Conservation (phyloP, 2,888 invertebrate genomes). For the Leucoptera coffeella region DNA sequence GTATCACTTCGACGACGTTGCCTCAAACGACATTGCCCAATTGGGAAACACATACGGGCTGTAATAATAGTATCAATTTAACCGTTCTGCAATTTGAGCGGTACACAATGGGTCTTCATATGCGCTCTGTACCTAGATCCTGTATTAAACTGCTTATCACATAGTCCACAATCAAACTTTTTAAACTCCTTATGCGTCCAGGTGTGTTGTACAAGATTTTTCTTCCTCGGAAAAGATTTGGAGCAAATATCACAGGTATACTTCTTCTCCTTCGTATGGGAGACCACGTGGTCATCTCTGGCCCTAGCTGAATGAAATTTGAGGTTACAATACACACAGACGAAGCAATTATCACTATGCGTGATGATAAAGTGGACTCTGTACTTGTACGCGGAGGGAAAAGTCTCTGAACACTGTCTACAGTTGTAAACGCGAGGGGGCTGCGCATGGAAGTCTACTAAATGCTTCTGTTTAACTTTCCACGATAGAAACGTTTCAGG, state of each 20-base stretch:
- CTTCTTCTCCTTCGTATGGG: constrained; percentile 14
- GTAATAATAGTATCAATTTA: too few species aligned
- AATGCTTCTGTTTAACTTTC: constrained; percentile 4
- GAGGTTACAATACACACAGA: constrained; percentile 6
- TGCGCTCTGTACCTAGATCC: constrained; percentile 17
- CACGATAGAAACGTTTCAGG: constrained; percentile 3
- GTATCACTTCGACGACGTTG: too few species aligned
- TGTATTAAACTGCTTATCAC: constrained; percentile 11
- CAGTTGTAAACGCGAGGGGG: constrained; percentile 2
- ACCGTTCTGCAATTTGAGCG: constrained; percentile 28
- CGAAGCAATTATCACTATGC: constrained; percentile 3
- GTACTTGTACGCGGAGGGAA: constrained; percentile 1
- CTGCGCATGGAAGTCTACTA: constrained; percentile 2
- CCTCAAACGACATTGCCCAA: too few species aligned
- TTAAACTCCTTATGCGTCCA: constrained; percentile 16
- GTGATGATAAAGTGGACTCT: constrained; percentile 4
- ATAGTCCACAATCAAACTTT: constrained; percentile 13
- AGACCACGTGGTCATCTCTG: constrained; percentile 11
- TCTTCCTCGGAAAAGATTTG: constrained; percentile 15
- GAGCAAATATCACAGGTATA: constrained; percentile 14
- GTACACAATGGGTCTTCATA: constrained; percentile 26
- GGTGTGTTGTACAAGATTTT: constrained; percentile 15
- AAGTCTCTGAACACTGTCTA: constrained; percentile 2
- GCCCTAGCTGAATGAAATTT: constrained; percentile 11
- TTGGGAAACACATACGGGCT: too few species aligned